A percentile compares a stretch with the other conserved stretches of the same genome.
These are phyloP conservation scores for Danio tinwini DNA, from an alignment of 2,797 vertebrate genomes.

Conservation along the genomic window DNA sequence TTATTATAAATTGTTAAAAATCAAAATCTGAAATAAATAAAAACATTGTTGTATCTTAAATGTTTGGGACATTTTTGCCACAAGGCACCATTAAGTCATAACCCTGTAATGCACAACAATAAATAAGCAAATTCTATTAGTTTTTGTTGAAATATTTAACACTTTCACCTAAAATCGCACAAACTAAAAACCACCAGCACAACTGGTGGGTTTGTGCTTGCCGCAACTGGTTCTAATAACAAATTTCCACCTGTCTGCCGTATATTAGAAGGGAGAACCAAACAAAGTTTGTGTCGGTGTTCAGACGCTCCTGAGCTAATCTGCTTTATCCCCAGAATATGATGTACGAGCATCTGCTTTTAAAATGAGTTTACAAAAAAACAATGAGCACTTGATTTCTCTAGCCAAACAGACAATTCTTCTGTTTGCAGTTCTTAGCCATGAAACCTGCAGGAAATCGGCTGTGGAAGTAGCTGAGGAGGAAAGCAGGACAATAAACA, in stretches of 20 bases:
- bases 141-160: not conserved
- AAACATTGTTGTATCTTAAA: too few relatives aligned
- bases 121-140: slow-evolving; percentile 11
- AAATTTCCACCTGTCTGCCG: slow-evolving; percentile 21
- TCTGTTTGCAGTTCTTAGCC: slow-evolving; percentile 70
- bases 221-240: slow-evolving; percentile 27
- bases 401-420: slow-evolving; percentile 78
- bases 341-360: slow-evolving; percentile 79
- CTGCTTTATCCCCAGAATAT: slow-evolving; percentile 77
- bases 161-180: not conserved
- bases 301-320: slow-evolving; percentile 80
- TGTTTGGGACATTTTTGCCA: too few relatives aligned
- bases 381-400: slow-evolving; percentile 77
- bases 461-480: slow-evolving; percentile 35
- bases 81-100: too few relatives aligned
- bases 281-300: slow-evolving; percentile 74
- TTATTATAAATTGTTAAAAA: too few relatives aligned
- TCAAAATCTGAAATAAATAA: too few relatives aligned
- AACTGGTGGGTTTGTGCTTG: not conserved
- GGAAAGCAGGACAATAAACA: slow-evolving; percentile 67
- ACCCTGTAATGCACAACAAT: not conserved
- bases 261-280: slow-evolving; percentile 61
- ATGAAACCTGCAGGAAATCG: not conserved
- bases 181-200: too few relatives aligned
- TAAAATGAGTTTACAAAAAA: slow-evolving; percentile 82